Base-by-base conservation (phyloP, 2,113 vertebrate genomes). In the Rhombomys opimus region DNA sequence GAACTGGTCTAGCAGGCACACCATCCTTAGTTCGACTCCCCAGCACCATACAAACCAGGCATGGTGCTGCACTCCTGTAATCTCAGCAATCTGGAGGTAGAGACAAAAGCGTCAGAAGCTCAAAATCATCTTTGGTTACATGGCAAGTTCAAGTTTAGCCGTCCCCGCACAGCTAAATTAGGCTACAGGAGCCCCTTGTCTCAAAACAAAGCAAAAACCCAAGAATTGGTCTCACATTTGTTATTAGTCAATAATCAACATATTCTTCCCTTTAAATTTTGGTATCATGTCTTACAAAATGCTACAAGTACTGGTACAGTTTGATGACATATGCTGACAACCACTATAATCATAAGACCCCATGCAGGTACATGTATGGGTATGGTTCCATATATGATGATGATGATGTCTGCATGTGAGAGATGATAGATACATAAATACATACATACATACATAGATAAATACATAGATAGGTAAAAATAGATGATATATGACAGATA, bases 231-330 rank as follows among this genome's bases (percentile, higher is more conserved):
- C 32, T 32, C 38, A 10, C 25, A 50, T 81, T 89, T 92, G 30
- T 91, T 86, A 89, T 50, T 86, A 46, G 27, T 75, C 35, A 68
- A 59, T 86, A 75, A 59, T 41, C 9, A 35, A 25, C 52, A 86
- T 25, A 75, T 46, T 59, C 57, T 4, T 32, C n/a, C 63, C 18
- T 80, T 65, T 41, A 63, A 35, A 27, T 81, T 68, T 88, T 59
- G 41, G 30, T 67, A 27, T 87, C 93, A 57, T 54, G 90, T 50
- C 68, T 95, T 84, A 78, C 76, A 73, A 88, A 93, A 20, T 88
- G 4, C 82, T 61, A 50, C n/a, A 88, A 78, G 22, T 63, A 22
- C 46, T n/a, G 72, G 7, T 57, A 14, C 8, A 84, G 4, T 38
- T 96, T 72, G 63, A 50, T 46, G 50, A 54, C 41, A n/a, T 67